These are phyloP conservation scores for Rhagologus leucostigma DNA, from an alignment of 2,113 vertebrate genomes.

Conservation along the genomic window DNA sequence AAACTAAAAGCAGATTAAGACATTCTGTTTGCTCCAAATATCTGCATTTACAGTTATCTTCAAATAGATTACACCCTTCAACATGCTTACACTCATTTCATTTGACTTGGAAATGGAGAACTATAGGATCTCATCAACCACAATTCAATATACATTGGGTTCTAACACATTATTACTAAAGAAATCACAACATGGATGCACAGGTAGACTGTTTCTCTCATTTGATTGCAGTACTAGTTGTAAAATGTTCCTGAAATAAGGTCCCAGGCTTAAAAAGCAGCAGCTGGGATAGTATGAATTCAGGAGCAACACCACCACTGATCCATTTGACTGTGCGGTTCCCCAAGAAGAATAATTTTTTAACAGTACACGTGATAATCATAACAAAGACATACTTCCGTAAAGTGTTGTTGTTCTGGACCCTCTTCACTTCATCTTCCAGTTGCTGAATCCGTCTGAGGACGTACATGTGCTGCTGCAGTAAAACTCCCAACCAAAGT, in stretches of 20 bases:
- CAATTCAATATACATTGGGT: accelerated
- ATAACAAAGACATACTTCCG: constrained; percentile 79
- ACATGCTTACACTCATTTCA: not conserved
- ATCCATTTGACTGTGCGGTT: not conserved
- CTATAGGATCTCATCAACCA: not conserved
- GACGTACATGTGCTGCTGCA: constrained; percentile 97
- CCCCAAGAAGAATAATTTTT: not conserved
- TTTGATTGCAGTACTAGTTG: not conserved
- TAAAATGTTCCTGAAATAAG: not conserved
- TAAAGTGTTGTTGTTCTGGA: constrained; percentile 94
- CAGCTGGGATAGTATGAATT: not conserved
- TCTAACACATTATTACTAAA: not conserved
- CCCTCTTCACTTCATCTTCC: constrained; percentile 96
- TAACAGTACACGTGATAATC: not conserved
- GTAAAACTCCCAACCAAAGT: constrained; percentile 92
- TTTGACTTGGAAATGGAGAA: not conserved
- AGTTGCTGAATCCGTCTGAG: constrained; percentile 92
- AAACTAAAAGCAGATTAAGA: not conserved
- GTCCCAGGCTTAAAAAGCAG: not conserved
- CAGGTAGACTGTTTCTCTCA: not conserved
- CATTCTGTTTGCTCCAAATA: not conserved
- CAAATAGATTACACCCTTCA: not conserved
- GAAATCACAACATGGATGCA: not conserved
- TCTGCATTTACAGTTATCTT: not conserved
- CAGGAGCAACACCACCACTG: not conserved